Evolutionary conservation across 2,113 vertebrate species (phyloP), one percentile per base, ranked within the genome.

Genomic region (Syngnathoides biaculeatus): DNA sequence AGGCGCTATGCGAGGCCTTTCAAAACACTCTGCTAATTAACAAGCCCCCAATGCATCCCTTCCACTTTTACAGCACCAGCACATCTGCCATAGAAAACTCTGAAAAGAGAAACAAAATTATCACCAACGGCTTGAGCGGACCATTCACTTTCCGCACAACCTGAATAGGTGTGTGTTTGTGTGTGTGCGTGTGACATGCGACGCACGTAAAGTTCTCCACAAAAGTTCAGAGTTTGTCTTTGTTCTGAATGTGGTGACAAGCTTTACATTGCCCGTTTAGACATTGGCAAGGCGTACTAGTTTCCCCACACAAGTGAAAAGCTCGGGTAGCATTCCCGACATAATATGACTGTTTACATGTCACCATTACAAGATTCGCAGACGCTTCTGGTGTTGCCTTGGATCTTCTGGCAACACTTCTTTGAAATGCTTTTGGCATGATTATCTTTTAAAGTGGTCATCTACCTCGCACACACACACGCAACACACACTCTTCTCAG

Each of bases 11-110:
- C 52, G 38, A 83, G 81, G 78, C 77, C 80, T 88, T 90, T 88
- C 87, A 89, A 88, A 90, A 86, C 78, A 77, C 73, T 64, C 83
- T 48, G 83, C 88, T 92, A 91, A 91, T 92, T 90, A 92, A 89
- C 85, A 85, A 87, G 82, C 79, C 69, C 80, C 84, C 80, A 61
- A 73, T 87, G 81, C 84, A 85, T 85, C 78, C 78, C 74, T 76
- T 82, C 82, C 65, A 45, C 79, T 86, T 87, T 76, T 77, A 82
- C 84, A 84, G 73, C 55, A 42, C 87, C 72, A 66, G 74, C 84
- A 85, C 81, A 86, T 87, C 87, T 88, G 88, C 86, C 86, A 86
- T 75, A 75, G 76, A 85, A 84, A 74, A 72, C 71, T 71, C 20
- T 55, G 67, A 81, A 81, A 88, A 30, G 80, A 86, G 86, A 88